A percentile compares a stretch with the other conserved stretches of the same genome.
Evolutionary conservation across 2,113 vertebrate species (phyloP).

Genomic region (Sylvia atricapilla): DNA sequence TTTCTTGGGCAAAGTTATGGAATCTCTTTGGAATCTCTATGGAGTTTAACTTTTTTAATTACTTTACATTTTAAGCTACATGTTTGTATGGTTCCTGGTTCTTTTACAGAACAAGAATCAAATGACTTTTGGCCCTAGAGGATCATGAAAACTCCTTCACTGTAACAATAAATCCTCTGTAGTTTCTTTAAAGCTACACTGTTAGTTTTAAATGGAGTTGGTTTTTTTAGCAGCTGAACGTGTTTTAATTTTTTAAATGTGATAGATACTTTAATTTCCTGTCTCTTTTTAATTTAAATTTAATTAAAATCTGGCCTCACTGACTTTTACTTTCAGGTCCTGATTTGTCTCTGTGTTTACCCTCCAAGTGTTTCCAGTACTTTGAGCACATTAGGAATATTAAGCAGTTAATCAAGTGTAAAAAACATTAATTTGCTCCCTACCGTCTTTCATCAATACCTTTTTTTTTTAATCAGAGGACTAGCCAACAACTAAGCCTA

Average conservation of each 20-base stretch:
- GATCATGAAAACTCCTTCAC: background rate
- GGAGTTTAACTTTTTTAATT: background rate
- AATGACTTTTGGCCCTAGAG: background rate
- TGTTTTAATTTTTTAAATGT: background rate
- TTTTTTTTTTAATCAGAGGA: conserved; percentile 35
- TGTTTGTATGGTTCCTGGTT: background rate
- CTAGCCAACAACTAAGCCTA: background rate
- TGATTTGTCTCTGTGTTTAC: conserved; percentile 43
- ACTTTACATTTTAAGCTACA: background rate
- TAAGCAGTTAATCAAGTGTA: conserved; percentile 64
- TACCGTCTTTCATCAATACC: background rate
- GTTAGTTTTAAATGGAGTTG: background rate
- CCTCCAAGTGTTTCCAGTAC: conserved; percentile 44
- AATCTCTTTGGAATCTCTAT: too few species aligned
- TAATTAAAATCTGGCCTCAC: conserved; percentile 55
- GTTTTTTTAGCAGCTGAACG: background rate
- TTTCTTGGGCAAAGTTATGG: background rate
- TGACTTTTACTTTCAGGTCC: conserved; percentile 40
- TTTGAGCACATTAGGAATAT: conserved; percentile 56
- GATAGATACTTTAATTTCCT: conserved; percentile 53
- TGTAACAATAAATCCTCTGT: background rate
- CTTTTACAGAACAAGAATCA: background rate
- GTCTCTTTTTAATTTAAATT: conserved; percentile 62
- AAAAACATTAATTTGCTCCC: conserved; percentile 62
- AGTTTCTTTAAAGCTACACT: background rate